Percentiles rank a stretch among this genome's conserved stretches.
Evolutionary conservation across 2,888 invertebrate genomes (phyloP).

Genomic region (Mesoligia furuncula): DNA sequence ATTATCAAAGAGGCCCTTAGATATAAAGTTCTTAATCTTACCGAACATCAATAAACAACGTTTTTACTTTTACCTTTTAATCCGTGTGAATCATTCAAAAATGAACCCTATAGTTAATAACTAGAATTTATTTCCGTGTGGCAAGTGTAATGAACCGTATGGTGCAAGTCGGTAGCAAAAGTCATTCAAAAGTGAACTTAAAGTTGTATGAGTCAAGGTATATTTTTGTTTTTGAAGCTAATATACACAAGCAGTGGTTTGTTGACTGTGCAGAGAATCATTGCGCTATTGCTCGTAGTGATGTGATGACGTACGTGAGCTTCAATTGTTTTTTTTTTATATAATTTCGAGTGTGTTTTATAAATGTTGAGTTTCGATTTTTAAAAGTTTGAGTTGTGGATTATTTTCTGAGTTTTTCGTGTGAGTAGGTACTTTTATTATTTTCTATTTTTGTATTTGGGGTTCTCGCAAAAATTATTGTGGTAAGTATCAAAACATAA

Average conservation of each 20-base stretch:
- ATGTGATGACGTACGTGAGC: constrained; percentile 64
- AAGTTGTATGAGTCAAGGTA: neutral
- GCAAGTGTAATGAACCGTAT: constrained; percentile 3
- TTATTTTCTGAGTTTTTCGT: constrained; percentile 13
- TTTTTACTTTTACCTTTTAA: constrained; percentile 67
- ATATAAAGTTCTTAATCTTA: constrained; percentile 40
- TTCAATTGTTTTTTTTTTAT: constrained; percentile 45
- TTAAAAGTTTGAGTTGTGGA: constrained; percentile 42
- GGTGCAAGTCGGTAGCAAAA: constrained; percentile 13
- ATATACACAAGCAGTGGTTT: constrained; percentile 55
- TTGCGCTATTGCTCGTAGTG: constrained; percentile 66
- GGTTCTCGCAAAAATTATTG: neutral
- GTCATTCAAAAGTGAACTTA: constrained; percentile 18
- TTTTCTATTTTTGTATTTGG: neutral
- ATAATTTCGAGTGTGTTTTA: constrained; percentile 48
- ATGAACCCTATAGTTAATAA: neutral
- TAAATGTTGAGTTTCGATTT: constrained; percentile 28
- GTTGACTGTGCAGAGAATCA: constrained; percentile 63
- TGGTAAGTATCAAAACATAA: neutral
- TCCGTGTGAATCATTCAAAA: constrained; percentile 9
- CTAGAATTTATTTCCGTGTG: neutral
- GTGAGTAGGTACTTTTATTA: constrained; percentile 56
- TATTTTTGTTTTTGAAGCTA: constrained; percentile 20
- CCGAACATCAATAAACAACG: constrained; percentile 48
- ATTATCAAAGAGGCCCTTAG: constrained; percentile 44